Conservation (phyloP, 1,140 invertebrate species). For the Tetranychus cinnabarinus region DNA sequence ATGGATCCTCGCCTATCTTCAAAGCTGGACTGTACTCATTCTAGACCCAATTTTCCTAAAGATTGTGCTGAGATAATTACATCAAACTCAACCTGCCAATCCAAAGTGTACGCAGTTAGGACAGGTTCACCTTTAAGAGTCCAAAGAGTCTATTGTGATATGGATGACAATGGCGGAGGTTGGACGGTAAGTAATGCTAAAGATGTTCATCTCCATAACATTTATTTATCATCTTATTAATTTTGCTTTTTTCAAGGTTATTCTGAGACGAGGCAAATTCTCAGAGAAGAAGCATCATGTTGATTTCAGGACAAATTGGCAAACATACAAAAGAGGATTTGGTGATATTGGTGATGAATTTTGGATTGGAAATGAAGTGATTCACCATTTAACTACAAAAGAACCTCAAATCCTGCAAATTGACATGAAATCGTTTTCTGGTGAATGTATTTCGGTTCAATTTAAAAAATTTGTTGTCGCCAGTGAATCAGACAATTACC, state of each 20-base stretch:
- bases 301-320: slow-evolving; percentile 79
- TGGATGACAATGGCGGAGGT: slow-evolving; percentile 56
- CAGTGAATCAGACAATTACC: slow-evolving; percentile 2
- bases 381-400: slow-evolving; percentile 82
- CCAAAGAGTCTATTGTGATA: slow-evolving; percentile 50
- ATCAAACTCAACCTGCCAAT: too few relatives aligned
- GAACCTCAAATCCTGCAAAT: slow-evolving; percentile 59
- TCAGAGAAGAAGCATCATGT: slow-evolving; percentile 45
- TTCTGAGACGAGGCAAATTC: slow-evolving; percentile 55
- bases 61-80: too few relatives aligned
- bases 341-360: slow-evolving; percentile 50
- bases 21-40: too few relatives aligned
- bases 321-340: slow-evolving; percentile 82
- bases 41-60: too few relatives aligned
- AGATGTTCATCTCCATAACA: too few relatives aligned
- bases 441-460: slow-evolving; percentile 46
- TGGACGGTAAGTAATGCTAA: slow-evolving; percentile 54
- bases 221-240: not conserved
- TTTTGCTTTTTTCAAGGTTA: slow-evolving; percentile 33
- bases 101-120: too few relatives aligned
- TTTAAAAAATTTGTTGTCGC: slow-evolving; percentile 7
- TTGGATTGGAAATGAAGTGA: slow-evolving; percentile 81
- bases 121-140: too few relatives aligned
- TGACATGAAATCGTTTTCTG: slow-evolving; percentile 76
- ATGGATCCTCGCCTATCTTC: too few relatives aligned